Evolutionary conservation across 2,797 vertebrate species (phyloP).

Genomic region (Enteromius anoplus): DNA sequence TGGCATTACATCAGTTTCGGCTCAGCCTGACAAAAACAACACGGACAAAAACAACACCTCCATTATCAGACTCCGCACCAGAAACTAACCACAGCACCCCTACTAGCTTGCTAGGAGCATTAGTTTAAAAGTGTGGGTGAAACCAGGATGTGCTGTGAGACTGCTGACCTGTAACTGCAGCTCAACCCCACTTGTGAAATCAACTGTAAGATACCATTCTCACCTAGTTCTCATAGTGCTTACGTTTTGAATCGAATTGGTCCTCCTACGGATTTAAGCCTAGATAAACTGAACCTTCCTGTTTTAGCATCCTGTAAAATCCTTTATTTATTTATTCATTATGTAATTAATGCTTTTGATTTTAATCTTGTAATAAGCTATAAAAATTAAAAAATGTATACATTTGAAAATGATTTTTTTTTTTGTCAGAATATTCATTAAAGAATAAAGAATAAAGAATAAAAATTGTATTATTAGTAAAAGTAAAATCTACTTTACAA

Average conservation of each 20-base stretch:
- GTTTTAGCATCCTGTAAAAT: not conserved
- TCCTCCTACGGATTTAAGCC: not conserved
- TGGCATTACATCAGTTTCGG: constrained; percentile 52
- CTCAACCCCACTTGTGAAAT: constrained; percentile 27
- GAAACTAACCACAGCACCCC: constrained; percentile 15
- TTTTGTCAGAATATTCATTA: not conserved
- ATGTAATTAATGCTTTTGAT: not conserved
- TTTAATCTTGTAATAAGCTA: not conserved
- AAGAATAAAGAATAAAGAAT: not conserved
- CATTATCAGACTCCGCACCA: constrained; percentile 20
- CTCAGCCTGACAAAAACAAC: constrained; percentile 45
- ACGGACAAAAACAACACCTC: constrained; percentile 44
- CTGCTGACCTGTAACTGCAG: constrained; percentile 27
- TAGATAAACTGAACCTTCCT: not conserved
- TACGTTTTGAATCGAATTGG: not conserved
- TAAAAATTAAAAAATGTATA: not conserved
- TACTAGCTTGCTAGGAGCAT: constrained; percentile 29
- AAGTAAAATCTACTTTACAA: not conserved
- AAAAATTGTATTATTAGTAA: not conserved
- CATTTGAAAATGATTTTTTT: not conserved
- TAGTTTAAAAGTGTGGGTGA: constrained; percentile 24
- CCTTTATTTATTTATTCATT: not conserved
- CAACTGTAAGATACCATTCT: constrained; percentile 23
- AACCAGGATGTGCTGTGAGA: constrained; percentile 5
- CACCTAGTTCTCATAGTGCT: constrained; percentile 9